These are phyloP conservation scores for Melangyna quadrimaculata DNA, from an alignment of 2,888 invertebrate species.

Conservation along the genomic window DNA sequence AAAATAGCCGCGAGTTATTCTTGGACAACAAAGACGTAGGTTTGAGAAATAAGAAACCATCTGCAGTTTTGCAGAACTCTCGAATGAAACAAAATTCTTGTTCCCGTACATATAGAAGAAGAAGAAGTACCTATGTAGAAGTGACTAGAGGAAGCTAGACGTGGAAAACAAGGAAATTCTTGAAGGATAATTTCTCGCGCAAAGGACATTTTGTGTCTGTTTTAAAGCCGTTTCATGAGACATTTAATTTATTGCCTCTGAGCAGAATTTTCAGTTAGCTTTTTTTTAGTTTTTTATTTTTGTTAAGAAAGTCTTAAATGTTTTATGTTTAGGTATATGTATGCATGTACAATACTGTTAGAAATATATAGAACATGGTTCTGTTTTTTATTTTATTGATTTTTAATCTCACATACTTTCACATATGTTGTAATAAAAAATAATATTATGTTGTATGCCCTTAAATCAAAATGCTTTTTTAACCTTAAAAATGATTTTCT, in stretches of 20 bases:
- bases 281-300: not conserved
- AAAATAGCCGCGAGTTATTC: constrained; percentile 1
- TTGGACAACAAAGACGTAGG: constrained; percentile 1
- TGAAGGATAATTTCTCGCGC: constrained; percentile 35
- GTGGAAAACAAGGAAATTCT: not conserved
- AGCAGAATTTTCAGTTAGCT: constrained; percentile 8
- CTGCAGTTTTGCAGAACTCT: not conserved
- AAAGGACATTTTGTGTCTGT: constrained; percentile 46
- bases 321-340: not conserved
- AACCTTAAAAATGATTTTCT: no score
- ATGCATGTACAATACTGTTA: no score
- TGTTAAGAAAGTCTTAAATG: not conserved
- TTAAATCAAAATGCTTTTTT: no score
- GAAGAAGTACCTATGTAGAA: not conserved
- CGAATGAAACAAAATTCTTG: not conserved
- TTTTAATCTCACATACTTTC: no score
- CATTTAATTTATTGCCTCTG: constrained; percentile 53
- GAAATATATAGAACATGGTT: no score
- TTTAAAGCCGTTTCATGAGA: constrained; percentile 47
- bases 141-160: not conserved
- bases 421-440: no score
- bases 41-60: not conserved
- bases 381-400: no score
- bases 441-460: no score
- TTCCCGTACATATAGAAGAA: no score